phyloP scores from a whole-genome alignment of 2,797 vertebrate genomes.

The Apodemus agrarius region DNA sequence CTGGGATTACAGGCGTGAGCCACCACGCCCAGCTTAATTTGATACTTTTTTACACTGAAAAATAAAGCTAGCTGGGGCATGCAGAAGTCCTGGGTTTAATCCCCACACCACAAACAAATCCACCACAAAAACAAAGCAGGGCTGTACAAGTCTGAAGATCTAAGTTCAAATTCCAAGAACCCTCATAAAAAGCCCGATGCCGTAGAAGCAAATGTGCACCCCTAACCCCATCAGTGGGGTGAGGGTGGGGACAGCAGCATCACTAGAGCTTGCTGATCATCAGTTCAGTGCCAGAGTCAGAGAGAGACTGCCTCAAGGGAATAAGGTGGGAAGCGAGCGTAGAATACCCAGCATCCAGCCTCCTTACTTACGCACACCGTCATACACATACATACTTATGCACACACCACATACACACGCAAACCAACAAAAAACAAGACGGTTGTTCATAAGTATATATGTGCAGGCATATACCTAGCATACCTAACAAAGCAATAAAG shows the following conservation, averaged over 20 bases:
- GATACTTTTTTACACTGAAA: background rate
- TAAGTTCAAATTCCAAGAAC: background rate
- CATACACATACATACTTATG: too few species aligned
- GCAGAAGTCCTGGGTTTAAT: background rate
- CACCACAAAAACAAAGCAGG: background rate
- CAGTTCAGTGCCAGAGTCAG: background rate
- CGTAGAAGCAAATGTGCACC: background rate
- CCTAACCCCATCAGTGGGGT: background rate
- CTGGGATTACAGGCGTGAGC: too few species aligned
- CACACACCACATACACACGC: too few species aligned
- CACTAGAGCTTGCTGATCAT: background rate
- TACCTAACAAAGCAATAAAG: background rate
- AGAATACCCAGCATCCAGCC: background rate
- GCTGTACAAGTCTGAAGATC: background rate
- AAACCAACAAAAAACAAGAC: background rate
- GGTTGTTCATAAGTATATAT: background rate
- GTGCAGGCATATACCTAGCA: background rate
- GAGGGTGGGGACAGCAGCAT: background rate
- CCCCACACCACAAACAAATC: background rate
- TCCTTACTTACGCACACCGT: too few species aligned
- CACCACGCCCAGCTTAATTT: too few species aligned
- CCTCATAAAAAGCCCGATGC: background rate
- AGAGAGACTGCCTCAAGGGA: background rate
- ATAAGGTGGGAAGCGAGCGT: background rate
- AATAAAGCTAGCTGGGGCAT: slow-evolving; percentile 5